These are phyloP conservation scores for Drosophila prosaltans DNA, from an alignment of 1,140 invertebrate species.

Conservation along the genomic window DNA sequence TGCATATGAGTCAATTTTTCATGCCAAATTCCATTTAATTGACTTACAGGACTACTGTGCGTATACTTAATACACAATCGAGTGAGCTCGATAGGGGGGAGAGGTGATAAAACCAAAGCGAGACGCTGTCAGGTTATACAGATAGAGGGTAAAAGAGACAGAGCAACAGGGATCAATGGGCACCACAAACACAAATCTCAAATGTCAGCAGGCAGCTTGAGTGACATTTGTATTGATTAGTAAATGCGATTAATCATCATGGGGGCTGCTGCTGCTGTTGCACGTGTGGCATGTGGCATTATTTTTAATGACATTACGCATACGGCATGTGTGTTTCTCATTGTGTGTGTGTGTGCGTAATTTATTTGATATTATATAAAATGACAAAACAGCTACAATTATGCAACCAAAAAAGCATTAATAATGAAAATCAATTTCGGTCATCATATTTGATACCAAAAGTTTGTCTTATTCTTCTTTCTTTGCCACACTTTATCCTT, in stretches of 20 bases:
- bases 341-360: constrained; percentile 49
- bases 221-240: constrained; percentile 80
- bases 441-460: background rate
- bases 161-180: constrained; percentile 6
- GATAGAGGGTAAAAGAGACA: constrained; percentile 39
- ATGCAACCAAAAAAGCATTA: constrained; percentile 24
- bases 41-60: constrained; percentile 60
- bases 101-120: background rate
- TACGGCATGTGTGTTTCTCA: constrained; percentile 27
- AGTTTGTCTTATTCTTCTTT: background rate
- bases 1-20: constrained; percentile 24
- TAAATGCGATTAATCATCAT: constrained; percentile 75
- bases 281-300: constrained; percentile 52
- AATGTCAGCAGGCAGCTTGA: constrained; percentile 66
- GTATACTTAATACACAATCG: constrained; percentile 63
- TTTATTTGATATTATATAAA: constrained; percentile 36
- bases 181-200: constrained; percentile 66
- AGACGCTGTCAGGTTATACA: background rate
- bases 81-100: constrained; percentile 23
- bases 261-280: constrained; percentile 29
- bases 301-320: constrained; percentile 61
- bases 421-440: background rate
- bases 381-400: constrained; percentile 48
- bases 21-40: constrained; percentile 27
- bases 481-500: background rate